phyloP scores from a whole-genome alignment of 2,113 vertebrate genomes.

The Physeter macrocephalus region DNA sequence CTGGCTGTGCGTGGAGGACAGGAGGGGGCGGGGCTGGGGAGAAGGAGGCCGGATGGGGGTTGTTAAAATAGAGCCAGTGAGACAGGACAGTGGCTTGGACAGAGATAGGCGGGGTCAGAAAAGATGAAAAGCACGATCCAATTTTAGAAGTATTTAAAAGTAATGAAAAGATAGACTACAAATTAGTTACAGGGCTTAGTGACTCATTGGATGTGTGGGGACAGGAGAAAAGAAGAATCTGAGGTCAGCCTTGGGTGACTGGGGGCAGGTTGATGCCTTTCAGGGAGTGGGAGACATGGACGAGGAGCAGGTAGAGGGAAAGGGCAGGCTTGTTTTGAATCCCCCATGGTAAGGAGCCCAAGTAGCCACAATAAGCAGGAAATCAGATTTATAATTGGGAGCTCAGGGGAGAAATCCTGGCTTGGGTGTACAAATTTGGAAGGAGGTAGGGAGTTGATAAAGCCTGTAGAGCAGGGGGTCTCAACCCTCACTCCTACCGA shows the following conservation, averaged over 20 bases:
- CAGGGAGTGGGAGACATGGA: fast-evolving
- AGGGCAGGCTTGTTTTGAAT: background rate
- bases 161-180: background rate
- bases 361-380: background rate
- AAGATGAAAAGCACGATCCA: background rate
- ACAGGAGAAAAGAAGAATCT: background rate
- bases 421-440: background rate
- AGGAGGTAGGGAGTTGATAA: background rate
- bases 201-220: background rate
- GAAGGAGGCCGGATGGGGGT: background rate
- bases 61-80: background rate
- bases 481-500: background rate
- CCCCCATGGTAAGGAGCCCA: background rate
- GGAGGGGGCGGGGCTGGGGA: background rate
- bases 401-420: background rate
- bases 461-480: background rate
- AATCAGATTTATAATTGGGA: background rate
- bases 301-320: background rate
- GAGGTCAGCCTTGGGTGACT: background rate
- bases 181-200: background rate
- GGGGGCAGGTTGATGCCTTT: background rate
- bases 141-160: background rate
- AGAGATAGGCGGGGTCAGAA: background rate
- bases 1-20: too few species aligned
- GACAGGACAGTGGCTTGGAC: background rate